Base-by-base conservation (phyloP, 2,113 vertebrate genomes). In the Bufo gargarizans region DNA sequence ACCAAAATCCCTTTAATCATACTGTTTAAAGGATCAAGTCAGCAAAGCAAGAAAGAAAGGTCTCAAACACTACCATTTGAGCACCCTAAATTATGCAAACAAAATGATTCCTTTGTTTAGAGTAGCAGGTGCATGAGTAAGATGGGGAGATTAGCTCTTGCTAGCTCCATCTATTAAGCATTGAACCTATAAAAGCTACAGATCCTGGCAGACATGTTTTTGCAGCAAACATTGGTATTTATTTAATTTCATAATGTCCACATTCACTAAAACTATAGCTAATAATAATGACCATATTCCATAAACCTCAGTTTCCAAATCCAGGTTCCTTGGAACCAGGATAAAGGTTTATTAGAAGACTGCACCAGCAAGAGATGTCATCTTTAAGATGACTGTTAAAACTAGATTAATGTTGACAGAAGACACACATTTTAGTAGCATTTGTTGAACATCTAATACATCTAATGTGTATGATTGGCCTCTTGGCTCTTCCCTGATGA, bases 71-170 rank as follows among this genome's bases (percentile, higher is more conserved):
- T 49, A 84, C 63, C 82, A 61, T 90, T 88, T 71, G 71, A 82
- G 83, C 82, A 90, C 59, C 84, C 20, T 7, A 47, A 86, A 83
- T 88, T 89, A 90, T 91, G 87, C 84, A 81, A 71, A 43, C 50
- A 17, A 79, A 89, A 76, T 87, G n/a, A 8, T 47, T 88, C 90
- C 83, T 77, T 90, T 92, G 82, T 91, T 91, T 89, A 50, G 77
- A 92, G 90, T 91, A 85, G 69, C 89, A 84, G 76, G 19, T 84
- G 56, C 45, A 3, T 86, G 90, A 90, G 65, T 65, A 89, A 72
- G 88, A 90, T 88, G 3, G 6, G 22, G 11, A 84, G 0, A 86
- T 63, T 88, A 19, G 84, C 78, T 89, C n/a, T 55, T 65, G 20
- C 59, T 77, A 76, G 84, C 47, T 77, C 10, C 90, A 89, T 56